A percentile compares a stretch with the other conserved stretches of the same genome.
Conservation (phyloP, 2,888 invertebrate genomes). For the Noctuana brunneofusca region DNA sequence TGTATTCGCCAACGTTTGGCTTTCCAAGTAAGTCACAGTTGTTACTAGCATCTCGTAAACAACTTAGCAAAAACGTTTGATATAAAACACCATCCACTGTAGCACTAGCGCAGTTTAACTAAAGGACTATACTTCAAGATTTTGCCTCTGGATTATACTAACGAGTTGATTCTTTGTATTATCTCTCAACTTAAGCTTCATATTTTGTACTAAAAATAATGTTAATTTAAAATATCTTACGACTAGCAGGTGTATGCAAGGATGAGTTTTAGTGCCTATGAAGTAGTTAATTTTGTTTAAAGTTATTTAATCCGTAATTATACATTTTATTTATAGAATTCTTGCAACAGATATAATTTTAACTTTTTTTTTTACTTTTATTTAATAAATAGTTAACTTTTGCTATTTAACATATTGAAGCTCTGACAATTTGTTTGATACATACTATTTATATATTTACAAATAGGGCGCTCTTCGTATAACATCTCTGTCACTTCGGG, state of each 20-base stretch:
- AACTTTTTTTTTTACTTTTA: too few relatives aligned
- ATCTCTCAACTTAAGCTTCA: slow-evolving; percentile 8
- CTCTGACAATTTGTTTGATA: not conserved
- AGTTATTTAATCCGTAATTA: too few relatives aligned
- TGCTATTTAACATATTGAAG: too few relatives aligned
- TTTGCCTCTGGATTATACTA: slow-evolving; percentile 26
- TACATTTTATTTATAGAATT: too few relatives aligned
- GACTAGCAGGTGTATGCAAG: not conserved
- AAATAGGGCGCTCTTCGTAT: slow-evolving; percentile 91
- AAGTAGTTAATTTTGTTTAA: not conserved
- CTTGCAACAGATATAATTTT: too few relatives aligned
- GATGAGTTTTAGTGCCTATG: not conserved
- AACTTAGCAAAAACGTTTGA: slow-evolving; percentile 30
- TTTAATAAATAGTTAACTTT: too few relatives aligned
- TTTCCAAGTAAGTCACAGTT: slow-evolving; percentile 18
- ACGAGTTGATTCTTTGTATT: slow-evolving; percentile 27
- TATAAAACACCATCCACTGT: slow-evolving; percentile 12
- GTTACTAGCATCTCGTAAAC: slow-evolving; percentile 9
- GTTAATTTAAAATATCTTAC: not conserved
- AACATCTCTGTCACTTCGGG: slow-evolving; percentile 89
- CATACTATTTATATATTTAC: not conserved
- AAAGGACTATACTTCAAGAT: slow-evolving; percentile 23
- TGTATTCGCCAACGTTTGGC: slow-evolving; percentile 11
- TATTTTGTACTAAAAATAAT: not conserved
- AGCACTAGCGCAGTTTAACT: slow-evolving; percentile 15